phyloP scores from a whole-genome alignment of 1,140 invertebrate genomes.

The Halictus rubicundus region DNA sequence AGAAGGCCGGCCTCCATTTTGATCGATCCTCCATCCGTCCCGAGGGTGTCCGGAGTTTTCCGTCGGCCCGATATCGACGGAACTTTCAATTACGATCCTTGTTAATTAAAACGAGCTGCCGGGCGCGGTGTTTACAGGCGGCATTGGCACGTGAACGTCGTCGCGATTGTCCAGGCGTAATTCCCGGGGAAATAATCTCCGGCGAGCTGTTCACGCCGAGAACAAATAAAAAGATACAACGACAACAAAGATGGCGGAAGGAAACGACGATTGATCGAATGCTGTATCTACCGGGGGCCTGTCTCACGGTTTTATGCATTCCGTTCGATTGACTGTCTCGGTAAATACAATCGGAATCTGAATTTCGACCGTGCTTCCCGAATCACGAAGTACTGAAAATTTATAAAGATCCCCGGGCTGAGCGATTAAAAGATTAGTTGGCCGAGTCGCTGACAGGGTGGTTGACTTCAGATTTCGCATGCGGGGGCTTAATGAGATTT shows the following conservation, averaged over 20 bases:
- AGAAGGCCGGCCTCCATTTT: neutral
- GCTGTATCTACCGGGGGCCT: too few species aligned
- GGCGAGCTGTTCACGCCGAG: too few species aligned
- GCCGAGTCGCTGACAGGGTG: too few species aligned
- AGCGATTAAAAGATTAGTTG: too few species aligned
- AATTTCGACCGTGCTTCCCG: too few species aligned
- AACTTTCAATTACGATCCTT: slow-evolving; percentile 20
- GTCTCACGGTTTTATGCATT: too few species aligned
- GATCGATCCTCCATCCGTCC: neutral
- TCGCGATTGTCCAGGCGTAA: slow-evolving; percentile 22
- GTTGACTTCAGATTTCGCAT: too few species aligned
- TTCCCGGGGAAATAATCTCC: slow-evolving; percentile 11
- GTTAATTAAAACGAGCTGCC: slow-evolving; percentile 44
- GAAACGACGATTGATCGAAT: neutral
- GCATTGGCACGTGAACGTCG: slow-evolving; percentile 5
- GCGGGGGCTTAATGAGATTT: too few species aligned
- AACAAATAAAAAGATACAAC: neutral
- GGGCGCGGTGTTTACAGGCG: neutral
- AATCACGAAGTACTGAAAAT: too few species aligned
- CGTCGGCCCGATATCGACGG: slow-evolving; percentile 10
- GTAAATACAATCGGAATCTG: too few species aligned
- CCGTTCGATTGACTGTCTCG: too few species aligned
- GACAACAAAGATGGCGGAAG: neutral
- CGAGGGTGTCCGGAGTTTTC: neutral
- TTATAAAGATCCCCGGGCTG: too few species aligned